Percentiles rank a stretch among this genome's conserved stretches.
Conservation (phyloP, 2,797 vertebrate species). For the Hipposideros larvatus region DNA sequence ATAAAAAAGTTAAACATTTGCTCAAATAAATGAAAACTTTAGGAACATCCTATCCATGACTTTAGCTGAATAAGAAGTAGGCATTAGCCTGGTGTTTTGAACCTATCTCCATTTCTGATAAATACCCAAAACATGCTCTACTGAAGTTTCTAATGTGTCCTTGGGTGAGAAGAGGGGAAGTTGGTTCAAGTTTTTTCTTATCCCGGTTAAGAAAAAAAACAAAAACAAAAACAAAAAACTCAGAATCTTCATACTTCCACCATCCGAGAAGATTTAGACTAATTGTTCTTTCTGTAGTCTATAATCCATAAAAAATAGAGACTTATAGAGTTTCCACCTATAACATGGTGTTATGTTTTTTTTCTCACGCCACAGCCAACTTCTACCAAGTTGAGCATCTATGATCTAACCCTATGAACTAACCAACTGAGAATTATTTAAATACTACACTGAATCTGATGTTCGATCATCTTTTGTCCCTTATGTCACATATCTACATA, state of each 20-base stretch:
- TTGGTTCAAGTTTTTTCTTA: background rate
- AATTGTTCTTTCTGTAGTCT: background rate
- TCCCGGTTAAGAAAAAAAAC: background rate
- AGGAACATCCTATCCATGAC: background rate
- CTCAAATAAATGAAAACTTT: conserved; percentile 6
- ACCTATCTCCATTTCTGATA: background rate
- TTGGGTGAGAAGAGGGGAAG: background rate
- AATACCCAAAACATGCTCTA: background rate
- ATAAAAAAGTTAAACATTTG: background rate
- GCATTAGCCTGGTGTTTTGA: background rate
- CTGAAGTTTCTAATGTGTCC: background rate
- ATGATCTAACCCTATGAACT: background rate
- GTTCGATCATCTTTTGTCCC: background rate
- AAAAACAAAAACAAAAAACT: background rate
- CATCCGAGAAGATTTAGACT: background rate
- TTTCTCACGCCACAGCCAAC: background rate
- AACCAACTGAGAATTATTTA: background rate
- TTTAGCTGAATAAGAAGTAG: background rate
- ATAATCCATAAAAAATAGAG: background rate
- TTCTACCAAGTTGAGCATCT: background rate
- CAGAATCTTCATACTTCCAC: background rate
- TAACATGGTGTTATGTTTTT: background rate
- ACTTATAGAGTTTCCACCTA: background rate
- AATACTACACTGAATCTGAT: background rate
- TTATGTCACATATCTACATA: background rate